Conservation (phyloP, 2,888 invertebrate species). For the Melanostoma mellinum region DNA sequence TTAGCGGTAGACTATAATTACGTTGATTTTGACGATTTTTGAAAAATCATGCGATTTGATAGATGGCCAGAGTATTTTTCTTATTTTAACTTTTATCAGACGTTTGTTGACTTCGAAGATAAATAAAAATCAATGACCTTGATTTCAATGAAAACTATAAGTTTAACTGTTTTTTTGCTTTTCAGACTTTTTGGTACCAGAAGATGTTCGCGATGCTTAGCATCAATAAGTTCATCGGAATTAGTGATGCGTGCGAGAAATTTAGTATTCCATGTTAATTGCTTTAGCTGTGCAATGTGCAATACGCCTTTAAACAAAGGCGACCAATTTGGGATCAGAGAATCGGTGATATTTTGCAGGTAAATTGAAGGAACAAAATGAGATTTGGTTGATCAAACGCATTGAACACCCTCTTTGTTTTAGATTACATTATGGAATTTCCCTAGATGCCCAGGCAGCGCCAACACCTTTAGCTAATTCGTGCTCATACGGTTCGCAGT, state of each 20-base stretch:
- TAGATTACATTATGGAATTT: conserved; percentile 82
- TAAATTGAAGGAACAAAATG: conserved; percentile 74
- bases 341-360: conserved; percentile 94
- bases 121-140: background rate
- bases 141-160: background rate
- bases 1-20: conserved; percentile 69
- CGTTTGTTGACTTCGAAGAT: background rate
- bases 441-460: conserved; percentile 79
- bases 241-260: conserved; percentile 97
- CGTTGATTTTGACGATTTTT: conserved; percentile 56
- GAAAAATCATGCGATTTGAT: conserved; percentile 66
- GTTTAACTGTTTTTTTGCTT: conserved; percentile 75
- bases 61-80: conserved; percentile 10
- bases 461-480: conserved; percentile 81
- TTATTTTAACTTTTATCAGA: background rate
- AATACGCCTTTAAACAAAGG: conserved; percentile 94
- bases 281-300: conserved; percentile 96
- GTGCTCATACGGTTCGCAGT: conserved; percentile 84
- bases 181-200: conserved; percentile 94
- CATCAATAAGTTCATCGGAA: conserved; percentile 94
- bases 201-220: conserved; percentile 94
- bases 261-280: conserved; percentile 96
- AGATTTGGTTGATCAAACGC: background rate
- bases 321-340: conserved; percentile 96
- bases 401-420: conserved; percentile 18